Evolutionary conservation across 2,888 invertebrate species (phyloP).

Genomic region (Melitaea athalia): DNA sequence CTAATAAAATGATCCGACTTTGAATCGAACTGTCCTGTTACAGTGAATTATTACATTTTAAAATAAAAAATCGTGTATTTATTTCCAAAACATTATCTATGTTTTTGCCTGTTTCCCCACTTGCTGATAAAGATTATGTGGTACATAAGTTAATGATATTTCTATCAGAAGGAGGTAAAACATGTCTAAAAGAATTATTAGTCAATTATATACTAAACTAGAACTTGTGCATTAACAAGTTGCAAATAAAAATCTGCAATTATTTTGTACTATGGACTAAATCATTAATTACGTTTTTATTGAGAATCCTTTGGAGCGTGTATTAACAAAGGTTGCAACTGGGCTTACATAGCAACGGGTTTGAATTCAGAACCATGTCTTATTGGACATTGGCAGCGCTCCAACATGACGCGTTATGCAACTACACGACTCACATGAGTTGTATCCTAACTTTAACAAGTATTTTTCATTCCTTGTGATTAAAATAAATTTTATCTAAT

Average conservation of each 20-base stretch:
- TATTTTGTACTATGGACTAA: not conserved
- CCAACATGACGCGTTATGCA: constrained; percentile 18
- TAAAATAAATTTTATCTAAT: not conserved
- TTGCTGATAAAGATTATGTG: too few relatives aligned
- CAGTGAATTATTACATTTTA: too few relatives aligned
- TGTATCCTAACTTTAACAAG: constrained; percentile 5
- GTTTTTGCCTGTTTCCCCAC: too few relatives aligned
- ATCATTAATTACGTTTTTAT: too few relatives aligned
- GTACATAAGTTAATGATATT: too few relatives aligned
- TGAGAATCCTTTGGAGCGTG: not conserved
- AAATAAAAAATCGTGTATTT: too few relatives aligned
- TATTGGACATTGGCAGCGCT: constrained; percentile 19
- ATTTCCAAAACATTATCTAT: too few relatives aligned
- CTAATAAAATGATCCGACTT: too few relatives aligned
- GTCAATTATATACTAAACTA: too few relatives aligned
- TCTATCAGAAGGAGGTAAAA: too few relatives aligned
- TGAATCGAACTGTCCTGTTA: too few relatives aligned
- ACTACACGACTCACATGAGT: constrained; percentile 7
- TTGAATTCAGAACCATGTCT: constrained; percentile 8
- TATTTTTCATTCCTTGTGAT: not conserved
- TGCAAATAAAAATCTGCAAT: not conserved
- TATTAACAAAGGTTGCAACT: not conserved
- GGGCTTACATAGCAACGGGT: constrained; percentile 11
- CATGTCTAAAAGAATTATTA: too few relatives aligned
- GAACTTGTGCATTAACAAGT: not conserved